Evolutionary conservation across 2,797 vertebrate genomes (phyloP), one percentile per base, ranked within the genome.

Genomic region (Pantherophis alleghaniensis): DNA sequence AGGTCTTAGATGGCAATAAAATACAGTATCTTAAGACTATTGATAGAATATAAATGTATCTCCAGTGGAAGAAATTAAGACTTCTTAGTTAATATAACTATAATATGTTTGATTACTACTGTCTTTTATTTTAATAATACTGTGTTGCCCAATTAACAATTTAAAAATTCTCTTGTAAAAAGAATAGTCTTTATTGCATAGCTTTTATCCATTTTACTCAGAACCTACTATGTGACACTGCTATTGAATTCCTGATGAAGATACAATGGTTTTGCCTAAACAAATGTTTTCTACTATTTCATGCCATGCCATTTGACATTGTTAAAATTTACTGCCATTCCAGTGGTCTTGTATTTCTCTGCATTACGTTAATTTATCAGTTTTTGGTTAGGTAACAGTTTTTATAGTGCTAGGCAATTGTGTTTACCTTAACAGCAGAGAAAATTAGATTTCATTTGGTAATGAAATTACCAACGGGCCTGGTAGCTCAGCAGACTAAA

Each of bases 391-490:
- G 20, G n/a, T 63, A 53, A 13, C 16, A 57, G 12, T 37, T 56
- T 37, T 57, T 90, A 57, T 55, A 79, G 6, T 79, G 79, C 16
- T 56, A 79, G 22, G 20, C 90, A 90, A 57, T 7, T 57, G 0
- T n/a, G 51, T 22, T 74, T 56, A n/a, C 5, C 51, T 90, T 74
- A 20, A 74, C 51, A 56, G 11, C 63, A n/a, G 26, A 63, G 56
- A 60, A 69, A 93, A 16, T 42, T 28, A 92, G 74, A 22, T 55
- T 93, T 83, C 92, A 86, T 32, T 60, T 90, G 37, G 4, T 47
- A 66, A 16, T 59, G 32, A 63, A 42, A 42, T 42, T 42, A 42
- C 42, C 42, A 42, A 42, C 3, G 3, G 42, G 42, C 42, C 42
- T 42, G 42, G 42, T 42, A 42, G 42, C 42, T 42, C 42, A 42